Base-by-base conservation (phyloP, 1,140 invertebrate genomes). In the Patella vulgata region DNA sequence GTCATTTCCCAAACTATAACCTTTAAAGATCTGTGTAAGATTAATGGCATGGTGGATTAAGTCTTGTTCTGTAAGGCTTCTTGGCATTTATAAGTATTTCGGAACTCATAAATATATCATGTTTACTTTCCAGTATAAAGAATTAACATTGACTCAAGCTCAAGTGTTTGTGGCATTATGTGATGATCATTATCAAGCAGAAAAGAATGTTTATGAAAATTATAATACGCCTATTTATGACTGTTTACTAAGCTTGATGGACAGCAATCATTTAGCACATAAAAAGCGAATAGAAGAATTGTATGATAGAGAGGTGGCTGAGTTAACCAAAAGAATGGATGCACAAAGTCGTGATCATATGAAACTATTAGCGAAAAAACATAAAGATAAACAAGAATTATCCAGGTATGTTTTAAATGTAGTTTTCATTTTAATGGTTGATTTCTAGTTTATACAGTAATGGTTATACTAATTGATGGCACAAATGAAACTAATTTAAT, bases 381-480 rank as follows among this genome's bases (percentile, higher is more conserved):
- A 93, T 75, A 90, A 88, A 72, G 95, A 97, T 78, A 92, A 95
- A 77, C 93, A 95, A 72, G 95, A 97, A 82, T 87, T 97, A 64
- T 91, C 90, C 40, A 89, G 92, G 78, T 80, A 47, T 42, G 52
- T 51, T 30, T 52, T 59, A 11, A 8, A 25, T 51, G 21, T 60
- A 33, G 31, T 47, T 21, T 53, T 43, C n/a, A 17, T 52, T 3
- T 23, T 60, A 9, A 39, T 30, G 27, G 9, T 68, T 40, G 19
- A 12, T 28, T 46, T 31, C 25, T 19, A 33, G 17, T 39, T 39
- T 57, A 39, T 21, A 33, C 36, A 36, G 31, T 31, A 17, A 21
- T 42, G 14, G 19, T 44, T 39, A 30, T 46, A 14, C 14, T 25
- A 6, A 3, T 56, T 21, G 19, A 30, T 28, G 21, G 19, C 17